A percentile compares a stretch with the other conserved stretches of the same genome.
Evolutionary conservation across 2,888 invertebrate genomes (phyloP).

Genomic region (Tubulanus polymorphus): DNA sequence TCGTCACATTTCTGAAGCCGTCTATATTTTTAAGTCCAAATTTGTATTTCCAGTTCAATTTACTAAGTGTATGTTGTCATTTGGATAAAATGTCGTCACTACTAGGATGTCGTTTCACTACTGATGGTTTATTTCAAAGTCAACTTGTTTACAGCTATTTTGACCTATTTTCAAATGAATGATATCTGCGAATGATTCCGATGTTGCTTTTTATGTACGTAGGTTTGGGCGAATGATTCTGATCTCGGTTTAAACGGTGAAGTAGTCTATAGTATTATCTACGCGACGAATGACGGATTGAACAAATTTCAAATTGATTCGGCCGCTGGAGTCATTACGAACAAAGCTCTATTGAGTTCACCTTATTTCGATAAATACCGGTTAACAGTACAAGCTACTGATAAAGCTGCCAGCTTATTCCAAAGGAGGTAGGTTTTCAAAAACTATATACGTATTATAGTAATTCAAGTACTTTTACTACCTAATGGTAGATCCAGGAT

Average conservation of each 20-base stretch:
- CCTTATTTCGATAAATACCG: slow-evolving; percentile 76
- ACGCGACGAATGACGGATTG: not conserved
- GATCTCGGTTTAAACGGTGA: slow-evolving; percentile 13
- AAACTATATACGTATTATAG: not conserved
- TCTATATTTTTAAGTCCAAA: no score
- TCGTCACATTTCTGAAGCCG: no score
- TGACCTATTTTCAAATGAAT: no score
- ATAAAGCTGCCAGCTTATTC: slow-evolving; percentile 60
- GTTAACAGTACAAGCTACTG: slow-evolving; percentile 80
- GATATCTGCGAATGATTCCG: no score
- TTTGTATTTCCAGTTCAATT: no score
- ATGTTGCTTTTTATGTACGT: slow-evolving; percentile 11
- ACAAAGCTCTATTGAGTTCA: slow-evolving; percentile 75
- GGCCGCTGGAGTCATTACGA: slow-evolving; percentile 72
- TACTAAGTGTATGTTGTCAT: no score
- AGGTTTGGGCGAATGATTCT: slow-evolving; percentile 19
- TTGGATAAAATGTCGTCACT: no score
- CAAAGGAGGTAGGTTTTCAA: not conserved
- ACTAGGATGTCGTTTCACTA: no score
- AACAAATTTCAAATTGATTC: slow-evolving; percentile 15
- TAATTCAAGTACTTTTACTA: not conserved
- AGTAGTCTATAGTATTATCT: slow-evolving; percentile 12
- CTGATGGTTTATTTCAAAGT: no score
- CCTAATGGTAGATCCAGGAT: no score
- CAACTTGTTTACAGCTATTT: no score